A percentile compares a stretch with the other conserved stretches of the same genome.
Conservation (phyloP, 2,797 vertebrate genomes). For the Oryzias dopingdopingensis region DNA sequence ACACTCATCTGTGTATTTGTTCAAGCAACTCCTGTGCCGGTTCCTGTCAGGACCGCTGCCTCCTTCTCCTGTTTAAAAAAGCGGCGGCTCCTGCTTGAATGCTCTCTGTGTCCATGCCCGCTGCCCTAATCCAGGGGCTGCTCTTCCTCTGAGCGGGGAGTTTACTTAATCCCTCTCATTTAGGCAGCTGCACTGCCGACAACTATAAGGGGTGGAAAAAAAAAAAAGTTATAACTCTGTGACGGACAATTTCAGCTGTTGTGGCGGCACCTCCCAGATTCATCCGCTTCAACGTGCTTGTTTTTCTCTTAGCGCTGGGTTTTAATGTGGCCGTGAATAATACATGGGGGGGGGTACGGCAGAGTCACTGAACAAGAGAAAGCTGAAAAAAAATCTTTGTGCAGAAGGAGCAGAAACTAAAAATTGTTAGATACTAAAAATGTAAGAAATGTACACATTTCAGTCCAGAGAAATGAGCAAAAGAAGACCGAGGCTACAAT, state of each 20-base stretch:
- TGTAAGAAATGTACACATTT: no score
- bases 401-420: no score
- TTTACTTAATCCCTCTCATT: slow-evolving; percentile 78
- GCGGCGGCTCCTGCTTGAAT: slow-evolving; percentile 71
- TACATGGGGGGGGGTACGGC: slow-evolving; percentile 55
- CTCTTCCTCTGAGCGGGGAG: slow-evolving; percentile 73
- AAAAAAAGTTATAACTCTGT: slow-evolving; percentile 43
- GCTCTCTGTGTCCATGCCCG: slow-evolving; percentile 72
- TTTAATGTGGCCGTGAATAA: slow-evolving; percentile 70
- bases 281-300: slow-evolving; percentile 29
- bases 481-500: no score
- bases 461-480: no score
- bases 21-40: slow-evolving; percentile 63
- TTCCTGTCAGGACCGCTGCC: slow-evolving; percentile 58
- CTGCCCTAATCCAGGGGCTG: slow-evolving; percentile 70
- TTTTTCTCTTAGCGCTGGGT: slow-evolving; percentile 37
- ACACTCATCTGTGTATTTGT: slow-evolving; percentile 67
- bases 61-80: slow-evolving; percentile 69
- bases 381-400: not conserved
- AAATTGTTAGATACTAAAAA: no score
- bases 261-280: slow-evolving; percentile 57
- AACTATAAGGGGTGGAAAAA: slow-evolving; percentile 36
- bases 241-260: slow-evolving; percentile 64
- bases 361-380: slow-evolving; percentile 17
- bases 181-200: slow-evolving; percentile 73